Base-by-base conservation (phyloP, 2,113 vertebrate genomes). In the Ophthalmolycus amberensis region DNA sequence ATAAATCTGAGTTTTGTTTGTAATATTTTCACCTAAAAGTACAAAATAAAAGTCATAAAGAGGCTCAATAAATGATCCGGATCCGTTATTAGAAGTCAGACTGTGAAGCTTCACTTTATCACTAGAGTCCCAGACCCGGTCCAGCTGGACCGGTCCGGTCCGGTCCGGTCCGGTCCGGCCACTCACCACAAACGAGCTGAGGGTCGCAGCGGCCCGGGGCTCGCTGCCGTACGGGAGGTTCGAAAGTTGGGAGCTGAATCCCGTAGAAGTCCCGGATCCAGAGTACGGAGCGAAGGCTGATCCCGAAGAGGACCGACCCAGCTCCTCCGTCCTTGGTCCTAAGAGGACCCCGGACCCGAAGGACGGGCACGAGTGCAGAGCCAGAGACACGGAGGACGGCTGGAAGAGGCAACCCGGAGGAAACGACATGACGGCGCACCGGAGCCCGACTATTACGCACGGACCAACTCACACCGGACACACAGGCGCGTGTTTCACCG, bases 401-500 rank as follows among this genome's bases (percentile, higher is more conserved):
- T 96, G 97, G 92, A 98, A 98, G 92, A 98, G 96, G 94, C 98
- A 98, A 82, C 97, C 96, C 95, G 95, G 97, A 95, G 97, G 97
- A 94, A 97, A 97, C 92, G 98, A 95, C 98, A 98, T 99, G 95
- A 94, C 95, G 91, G 77, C 59, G 68, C 77, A 6, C 34, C 34
- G 77, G 80, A 77, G 75, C 38, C 34, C 5, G 75, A 80, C 67
- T 25, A 52, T 64, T 70, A 75, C 76, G 75, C 88, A 46, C 85
- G 42, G 60, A 11, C 48, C 1, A 64, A 76, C 56, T 90, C 87
- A 89, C 86, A 90, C 84, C 77, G 75, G 89, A 82, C 56, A 85
- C 93, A 92, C 94, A 91, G 90, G 94, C 93, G 95, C 34, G 73
- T 18, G 64, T 42, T 7, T 60, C 42, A 63, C 44, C 64, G 37